phyloP scores from a whole-genome alignment of 2,113 vertebrate genomes.

The Sigmodon hispidus region DNA sequence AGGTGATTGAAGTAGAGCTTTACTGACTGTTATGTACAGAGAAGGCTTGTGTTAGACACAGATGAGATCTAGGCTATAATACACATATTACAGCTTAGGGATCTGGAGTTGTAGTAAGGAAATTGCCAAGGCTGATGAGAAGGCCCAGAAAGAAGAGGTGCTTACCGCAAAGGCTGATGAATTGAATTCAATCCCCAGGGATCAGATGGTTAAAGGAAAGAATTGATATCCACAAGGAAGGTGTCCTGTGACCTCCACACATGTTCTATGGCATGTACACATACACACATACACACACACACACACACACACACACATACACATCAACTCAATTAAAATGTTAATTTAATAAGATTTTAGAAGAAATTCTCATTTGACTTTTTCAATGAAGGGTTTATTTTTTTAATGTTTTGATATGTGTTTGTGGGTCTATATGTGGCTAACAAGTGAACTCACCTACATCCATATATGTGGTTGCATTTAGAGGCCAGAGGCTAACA shows the following conservation, averaged over 20 bases:
- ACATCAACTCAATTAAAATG: not conserved
- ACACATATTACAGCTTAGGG: not conserved
- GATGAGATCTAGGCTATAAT: too few relatives aligned
- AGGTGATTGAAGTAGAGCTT: not conserved
- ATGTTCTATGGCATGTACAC: not conserved
- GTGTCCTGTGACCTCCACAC: not conserved
- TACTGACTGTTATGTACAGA: not conserved
- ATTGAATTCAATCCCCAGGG: not conserved
- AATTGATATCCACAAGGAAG: not conserved
- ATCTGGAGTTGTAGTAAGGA: not conserved
- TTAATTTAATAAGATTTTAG: not conserved
- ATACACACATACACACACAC: not conserved
- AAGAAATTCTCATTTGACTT: not conserved
- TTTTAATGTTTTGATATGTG: not conserved
- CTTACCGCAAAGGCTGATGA: too few relatives aligned
- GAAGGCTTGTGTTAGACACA: not conserved
- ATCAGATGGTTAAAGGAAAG: not conserved
- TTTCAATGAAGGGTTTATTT: not conserved
- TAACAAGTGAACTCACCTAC: too few relatives aligned
- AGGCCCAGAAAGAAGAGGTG: too few relatives aligned
- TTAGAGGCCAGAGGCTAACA: not conserved
- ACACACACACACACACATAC: not conserved
- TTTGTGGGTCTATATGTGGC: not conserved
- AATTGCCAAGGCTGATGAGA: not conserved
- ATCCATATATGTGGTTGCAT: not conserved